Percentiles rank a stretch among this genome's conserved stretches.
phyloP scores from a whole-genome alignment of 64 coral and sea anemone species.

The Anthopleura sola region DNA sequence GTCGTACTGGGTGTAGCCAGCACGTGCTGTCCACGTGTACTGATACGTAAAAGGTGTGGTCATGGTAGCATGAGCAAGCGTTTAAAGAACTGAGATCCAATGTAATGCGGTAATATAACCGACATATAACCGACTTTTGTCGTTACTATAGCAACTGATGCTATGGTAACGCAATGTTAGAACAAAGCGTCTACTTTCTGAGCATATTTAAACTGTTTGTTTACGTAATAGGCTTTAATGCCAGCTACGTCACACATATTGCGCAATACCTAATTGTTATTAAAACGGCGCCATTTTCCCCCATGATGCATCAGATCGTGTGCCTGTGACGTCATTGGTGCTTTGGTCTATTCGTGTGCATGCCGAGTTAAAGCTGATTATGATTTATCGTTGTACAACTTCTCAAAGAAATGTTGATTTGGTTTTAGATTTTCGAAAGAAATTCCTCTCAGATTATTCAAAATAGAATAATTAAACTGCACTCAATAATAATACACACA shows the following conservation, averaged over 20 bases:
- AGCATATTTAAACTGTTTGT: too few species aligned
- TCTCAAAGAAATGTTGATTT: background rate
- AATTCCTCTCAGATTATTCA: background rate
- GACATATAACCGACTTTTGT: too few species aligned
- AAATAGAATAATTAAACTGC: background rate
- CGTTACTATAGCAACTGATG: background rate
- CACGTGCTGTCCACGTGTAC: background rate
- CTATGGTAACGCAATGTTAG: background rate
- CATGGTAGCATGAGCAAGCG: background rate
- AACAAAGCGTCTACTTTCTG: too few species aligned
- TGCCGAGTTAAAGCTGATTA: background rate
- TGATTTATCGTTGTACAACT: background rate
- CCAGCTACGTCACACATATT: too few species aligned
- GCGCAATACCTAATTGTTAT: background rate
- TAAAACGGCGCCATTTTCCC: background rate
- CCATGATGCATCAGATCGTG: background rate
- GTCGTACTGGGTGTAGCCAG: conserved; percentile 75
- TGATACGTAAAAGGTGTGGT: background rate
- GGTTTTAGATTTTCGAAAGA: background rate
- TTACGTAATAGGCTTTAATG: background rate
- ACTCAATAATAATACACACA: background rate
- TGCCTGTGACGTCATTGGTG: too few species aligned
- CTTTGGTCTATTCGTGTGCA: background rate
- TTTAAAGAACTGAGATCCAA: background rate
- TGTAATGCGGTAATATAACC: background rate